Evolutionary conservation across 2,888 invertebrate genomes (phyloP), one percentile per base, ranked within the genome.

Genomic region (Dryomyza anilis): DNA sequence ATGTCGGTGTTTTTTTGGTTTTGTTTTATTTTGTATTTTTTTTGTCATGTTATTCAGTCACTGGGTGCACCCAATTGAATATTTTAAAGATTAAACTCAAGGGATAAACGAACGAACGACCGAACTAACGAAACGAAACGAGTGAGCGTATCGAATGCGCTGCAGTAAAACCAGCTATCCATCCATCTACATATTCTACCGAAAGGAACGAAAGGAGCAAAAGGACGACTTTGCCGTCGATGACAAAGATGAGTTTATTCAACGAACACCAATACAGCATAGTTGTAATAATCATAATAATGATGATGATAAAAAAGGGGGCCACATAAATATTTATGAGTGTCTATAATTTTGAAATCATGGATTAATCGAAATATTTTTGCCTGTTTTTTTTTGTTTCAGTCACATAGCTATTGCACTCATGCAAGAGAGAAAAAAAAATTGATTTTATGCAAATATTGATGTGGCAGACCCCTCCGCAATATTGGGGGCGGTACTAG

Each of bases 311-410:
- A 56, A 60, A 62, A 16, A 27, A 46, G 43, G 53, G 52, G 48
- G 59, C 45, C 60, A 56, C 65, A 67, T 67, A 63, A 67, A 67
- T 67, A 67, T 67, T 67, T 67, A 67, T 67, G 65, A 67, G 65
- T 56, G 67, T 65, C 65, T 63, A 67, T 67, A 67, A 67, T 67
- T 67, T 67, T 60, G 60, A 67, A 60, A 65, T 67, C 67, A 67
- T 60, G 64, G 63, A 63, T 67, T 67, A 67, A 67, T 67, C 67
- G 63, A 67, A 67, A 65, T 67, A 65, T 65, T 58, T 23, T 29
- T 60, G 50, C n/a, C 21, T 60, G 25, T 58, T 27, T 2, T 27
- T 10, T 57, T 29, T 30, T 6, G 29, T 23, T 23, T 48, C 23
- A 8, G 39, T 7, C 33, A 33, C 39, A 12, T 4, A 3, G 12